Conservation (phyloP, 2,113 vertebrate genomes). For the Ochotona princeps region DNA sequence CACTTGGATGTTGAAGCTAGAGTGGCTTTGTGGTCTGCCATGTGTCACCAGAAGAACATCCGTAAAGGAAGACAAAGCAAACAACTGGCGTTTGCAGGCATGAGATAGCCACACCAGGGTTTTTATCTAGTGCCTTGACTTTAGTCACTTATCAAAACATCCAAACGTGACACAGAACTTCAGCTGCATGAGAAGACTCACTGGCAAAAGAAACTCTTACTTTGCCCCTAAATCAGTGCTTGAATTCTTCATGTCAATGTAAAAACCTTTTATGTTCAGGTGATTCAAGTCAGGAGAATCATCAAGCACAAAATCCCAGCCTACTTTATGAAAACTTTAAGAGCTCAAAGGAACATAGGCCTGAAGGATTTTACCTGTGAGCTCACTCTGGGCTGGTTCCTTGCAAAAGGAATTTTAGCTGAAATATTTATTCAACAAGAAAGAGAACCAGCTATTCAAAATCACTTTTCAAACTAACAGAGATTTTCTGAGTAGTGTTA, state of each 20-base stretch:
- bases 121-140: conserved; percentile 15
- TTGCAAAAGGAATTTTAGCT: conserved; percentile 19
- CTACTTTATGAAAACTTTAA: conserved; percentile 36
- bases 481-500: not conserved
- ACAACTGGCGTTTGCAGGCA: not conserved
- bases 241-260: not conserved
- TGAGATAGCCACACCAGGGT: not conserved
- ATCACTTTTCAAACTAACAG: conserved; percentile 18
- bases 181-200: not conserved
- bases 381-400: conserved; percentile 5
- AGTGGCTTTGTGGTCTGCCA: conserved; percentile 50
- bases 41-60: not conserved
- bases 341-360: conserved; percentile 42
- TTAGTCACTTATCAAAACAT: not conserved
- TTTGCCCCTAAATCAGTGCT: not conserved
- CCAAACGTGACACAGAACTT: not conserved
- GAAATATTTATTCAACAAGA: not conserved
- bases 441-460: conserved; percentile 33
- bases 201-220: not conserved
- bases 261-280: not conserved
- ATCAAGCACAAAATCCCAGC: conserved; percentile 45
- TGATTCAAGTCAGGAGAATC: conserved; percentile 28
- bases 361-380: conserved; percentile 23
- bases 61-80: conserved; percentile 49
- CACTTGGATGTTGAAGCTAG: conserved; percentile 23